Conservation (phyloP, 2,113 vertebrate genomes). For the Carlito syrichta region DNA sequence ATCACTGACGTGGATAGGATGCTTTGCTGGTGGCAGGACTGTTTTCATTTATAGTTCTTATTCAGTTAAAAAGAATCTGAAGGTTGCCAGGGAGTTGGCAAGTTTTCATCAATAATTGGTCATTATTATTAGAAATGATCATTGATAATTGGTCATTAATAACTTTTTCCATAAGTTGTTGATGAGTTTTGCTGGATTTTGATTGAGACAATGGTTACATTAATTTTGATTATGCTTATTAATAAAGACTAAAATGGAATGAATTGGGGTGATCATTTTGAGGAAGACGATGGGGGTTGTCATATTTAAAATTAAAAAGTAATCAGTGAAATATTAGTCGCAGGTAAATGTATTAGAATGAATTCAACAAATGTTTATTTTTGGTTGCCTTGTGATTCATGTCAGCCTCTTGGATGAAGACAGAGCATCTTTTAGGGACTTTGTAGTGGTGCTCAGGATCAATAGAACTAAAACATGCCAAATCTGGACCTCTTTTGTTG, state of each 20-base stretch:
- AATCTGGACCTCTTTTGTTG: not conserved
- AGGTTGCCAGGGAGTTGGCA: not conserved
- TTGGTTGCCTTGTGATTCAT: not conserved
- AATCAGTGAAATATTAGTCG: not conserved
- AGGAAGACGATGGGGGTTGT: not conserved
- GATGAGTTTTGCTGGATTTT: not conserved
- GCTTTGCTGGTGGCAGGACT: not conserved
- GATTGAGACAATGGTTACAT: not conserved
- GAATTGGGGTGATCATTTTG: not conserved
- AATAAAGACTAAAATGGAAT: not conserved
- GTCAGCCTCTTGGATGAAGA: not conserved
- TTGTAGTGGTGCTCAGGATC: not conserved
- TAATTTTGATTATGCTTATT: conserved; percentile 39
- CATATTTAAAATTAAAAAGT: not conserved
- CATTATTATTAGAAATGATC: not conserved
- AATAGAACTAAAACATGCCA: not conserved
- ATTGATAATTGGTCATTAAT: not conserved
- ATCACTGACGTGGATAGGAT: not conserved
- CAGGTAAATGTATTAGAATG: not conserved
- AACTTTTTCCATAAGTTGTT: not conserved
- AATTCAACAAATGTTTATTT: not conserved
- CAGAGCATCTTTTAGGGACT: not conserved
- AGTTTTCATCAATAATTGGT: not conserved
- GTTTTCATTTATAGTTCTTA: not conserved
- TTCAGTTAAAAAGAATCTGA: not conserved